phyloP scores from a whole-genome alignment of 2,797 vertebrate species.

The Remorina albescens region DNA sequence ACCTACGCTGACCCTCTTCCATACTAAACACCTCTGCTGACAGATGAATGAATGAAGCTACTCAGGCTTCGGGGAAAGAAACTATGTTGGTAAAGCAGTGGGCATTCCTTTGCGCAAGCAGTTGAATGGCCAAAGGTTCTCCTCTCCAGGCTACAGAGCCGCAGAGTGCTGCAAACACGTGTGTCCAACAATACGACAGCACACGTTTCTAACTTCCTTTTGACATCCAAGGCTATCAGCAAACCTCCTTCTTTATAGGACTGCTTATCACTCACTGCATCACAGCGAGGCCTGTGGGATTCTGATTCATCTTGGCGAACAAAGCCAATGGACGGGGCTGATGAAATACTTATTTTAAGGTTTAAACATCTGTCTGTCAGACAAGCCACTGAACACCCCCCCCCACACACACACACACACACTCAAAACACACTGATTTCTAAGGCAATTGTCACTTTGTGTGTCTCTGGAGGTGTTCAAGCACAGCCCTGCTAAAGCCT shows the following conservation, averaged over 20 bases:
- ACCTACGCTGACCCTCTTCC: conserved; percentile 50
- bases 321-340: conserved; percentile 46
- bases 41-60: conserved; percentile 34
- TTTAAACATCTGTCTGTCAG: conserved; percentile 34
- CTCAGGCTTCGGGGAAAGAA: conserved; percentile 43
- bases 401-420: background rate
- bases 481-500: conserved; percentile 16
- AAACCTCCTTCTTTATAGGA: conserved; percentile 25
- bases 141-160: conserved; percentile 21
- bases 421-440: background rate
- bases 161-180: conserved; percentile 34
- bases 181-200: conserved; percentile 19
- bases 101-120: conserved; percentile 43
- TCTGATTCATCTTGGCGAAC: conserved; percentile 64
- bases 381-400: conserved; percentile 14
- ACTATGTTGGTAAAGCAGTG: conserved; percentile 43
- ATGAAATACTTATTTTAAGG: conserved; percentile 46
- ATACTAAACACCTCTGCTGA: conserved; percentile 43
- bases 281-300: conserved; percentile 44
- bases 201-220: conserved; percentile 46
- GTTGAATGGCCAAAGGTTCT: conserved; percentile 65
- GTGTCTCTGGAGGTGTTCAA: conserved; percentile 17
- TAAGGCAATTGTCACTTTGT: background rate
- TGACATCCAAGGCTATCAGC: conserved; percentile 62
- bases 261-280: conserved; percentile 54